Conservation (phyloP, 2,797 vertebrate species). For the Dallia pectoralis region DNA sequence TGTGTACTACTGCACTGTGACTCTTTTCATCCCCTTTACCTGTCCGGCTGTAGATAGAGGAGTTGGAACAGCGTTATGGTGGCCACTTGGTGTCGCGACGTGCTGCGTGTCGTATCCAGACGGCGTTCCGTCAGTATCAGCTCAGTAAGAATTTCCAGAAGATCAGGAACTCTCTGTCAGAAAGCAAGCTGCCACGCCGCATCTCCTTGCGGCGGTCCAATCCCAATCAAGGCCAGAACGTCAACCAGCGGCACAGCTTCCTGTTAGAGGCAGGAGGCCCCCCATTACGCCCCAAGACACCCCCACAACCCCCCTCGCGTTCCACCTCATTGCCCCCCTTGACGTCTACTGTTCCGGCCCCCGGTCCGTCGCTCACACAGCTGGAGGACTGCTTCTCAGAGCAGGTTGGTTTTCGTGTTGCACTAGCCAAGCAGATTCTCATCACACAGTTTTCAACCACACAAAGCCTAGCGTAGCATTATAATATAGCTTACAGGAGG, state of each 20-base stretch:
- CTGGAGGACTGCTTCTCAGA: slow-evolving; percentile 97
- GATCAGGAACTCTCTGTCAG: slow-evolving; percentile 94
- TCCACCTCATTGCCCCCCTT: slow-evolving; percentile 87
- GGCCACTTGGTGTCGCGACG: slow-evolving; percentile 92
- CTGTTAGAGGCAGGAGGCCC: slow-evolving; percentile 45
- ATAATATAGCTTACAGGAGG: neutral
- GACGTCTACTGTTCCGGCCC: slow-evolving; percentile 63
- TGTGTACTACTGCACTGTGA: too few species aligned
- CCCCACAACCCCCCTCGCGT: slow-evolving; percentile 79
- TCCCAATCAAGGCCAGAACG: slow-evolving; percentile 58
- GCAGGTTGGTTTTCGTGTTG: slow-evolving; percentile 60
- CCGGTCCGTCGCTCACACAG: slow-evolving; percentile 86
- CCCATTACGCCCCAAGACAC: slow-evolving; percentile 66
- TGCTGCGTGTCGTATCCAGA: slow-evolving; percentile 97
- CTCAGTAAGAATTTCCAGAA: slow-evolving; percentile 99
- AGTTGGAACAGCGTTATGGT: slow-evolving; percentile 97
- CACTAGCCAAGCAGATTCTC: slow-evolving; percentile 1
- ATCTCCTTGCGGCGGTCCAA: slow-evolving; percentile 90
- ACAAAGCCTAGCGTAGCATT: neutral
- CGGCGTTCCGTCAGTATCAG: slow-evolving; percentile 97
- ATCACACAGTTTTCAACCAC: neutral
- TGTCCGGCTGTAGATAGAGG: slow-evolving; percentile 84
- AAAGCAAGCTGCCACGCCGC: slow-evolving; percentile 91
- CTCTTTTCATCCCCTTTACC: slow-evolving; percentile 21
- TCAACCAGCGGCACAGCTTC: slow-evolving; percentile 72